These are phyloP conservation scores for Apus apus DNA, from an alignment of 2,113 vertebrate genomes.

Conservation along the genomic window DNA sequence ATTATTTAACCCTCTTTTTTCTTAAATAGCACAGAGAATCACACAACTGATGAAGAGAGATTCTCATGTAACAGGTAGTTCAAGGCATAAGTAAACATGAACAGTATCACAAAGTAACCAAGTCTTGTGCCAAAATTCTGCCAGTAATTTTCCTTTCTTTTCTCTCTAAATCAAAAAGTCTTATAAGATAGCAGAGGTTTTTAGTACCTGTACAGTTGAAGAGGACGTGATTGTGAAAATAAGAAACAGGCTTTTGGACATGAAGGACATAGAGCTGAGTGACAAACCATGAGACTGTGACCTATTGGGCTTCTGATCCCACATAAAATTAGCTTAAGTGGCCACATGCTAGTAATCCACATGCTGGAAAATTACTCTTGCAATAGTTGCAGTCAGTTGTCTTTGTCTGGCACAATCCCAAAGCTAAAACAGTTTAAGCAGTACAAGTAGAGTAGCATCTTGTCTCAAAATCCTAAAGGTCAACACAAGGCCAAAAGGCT, in stretches of 20 bases:
- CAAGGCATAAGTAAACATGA: neutral
- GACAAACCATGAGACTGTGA: conserved; percentile 1
- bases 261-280: neutral
- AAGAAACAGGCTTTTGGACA: neutral
- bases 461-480: conserved; percentile 15
- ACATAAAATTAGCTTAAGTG: conserved; percentile 57
- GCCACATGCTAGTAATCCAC: conserved; percentile 38
- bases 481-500: neutral
- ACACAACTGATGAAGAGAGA: neutral
- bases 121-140: neutral
- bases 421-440: conserved; percentile 30
- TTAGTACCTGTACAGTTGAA: neutral
- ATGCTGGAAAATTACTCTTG: conserved; percentile 17
- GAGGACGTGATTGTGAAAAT: neutral
- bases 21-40: neutral
- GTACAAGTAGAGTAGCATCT: neutral
- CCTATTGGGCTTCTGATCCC: neutral
- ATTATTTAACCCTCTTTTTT: neutral
- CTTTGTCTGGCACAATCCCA: conserved; percentile 10
- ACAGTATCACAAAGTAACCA: neutral
- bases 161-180: neutral
- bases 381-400: conserved; percentile 18
- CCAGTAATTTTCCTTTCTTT: neutral
- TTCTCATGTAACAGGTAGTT: neutral
- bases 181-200: neutral